Evolutionary conservation across 2,888 invertebrate genomes (phyloP), one percentile per base, ranked within the genome.

Genomic region (Platycnemis pennipes): DNA sequence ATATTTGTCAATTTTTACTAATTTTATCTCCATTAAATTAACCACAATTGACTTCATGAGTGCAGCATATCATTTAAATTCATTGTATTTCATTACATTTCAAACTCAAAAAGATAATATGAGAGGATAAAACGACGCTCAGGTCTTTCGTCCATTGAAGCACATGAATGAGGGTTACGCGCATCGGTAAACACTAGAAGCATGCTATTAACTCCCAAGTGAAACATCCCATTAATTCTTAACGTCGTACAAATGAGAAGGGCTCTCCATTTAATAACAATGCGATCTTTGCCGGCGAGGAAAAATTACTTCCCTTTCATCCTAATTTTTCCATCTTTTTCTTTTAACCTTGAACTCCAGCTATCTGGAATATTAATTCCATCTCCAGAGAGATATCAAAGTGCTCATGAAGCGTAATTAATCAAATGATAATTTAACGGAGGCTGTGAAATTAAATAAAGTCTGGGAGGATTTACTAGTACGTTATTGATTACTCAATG

Each of bases 401-500:
- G 63, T 63, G 91, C 26, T 63, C 91, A 37, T 26, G 63, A n/a
- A n/a, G 44, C 42, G 91, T 69, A 91, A 91, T 91, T 69, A 91
- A 91, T 91, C 91, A 44, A 91, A 91, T 91, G 44, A 53, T 56
- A 37, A 69, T 91, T 91, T 69, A 42, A 31, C 44, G 42, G 56
- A 91, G 56, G 45, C 26, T 26, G n/a, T 42, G 91, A 91, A 91
- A 91, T 63, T 91, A 63, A 56, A 89, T 91, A 44, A 91, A 91
- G 63, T 44, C 56, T 63, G 63, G 8, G 44, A 26, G 44, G 91
- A 91, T 91, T 91, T 44, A 69, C 63, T 44, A 37, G 22, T 11
- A 26, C 63, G 26, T 42, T 63, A 91, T 91, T 91, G 91, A 91
- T 56, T 63, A 44, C 53, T 31, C 91, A 26, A 42, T 26, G n/a